phyloP scores from a whole-genome alignment of 2,113 vertebrate species.

The Muscicapa adusta region DNA sequence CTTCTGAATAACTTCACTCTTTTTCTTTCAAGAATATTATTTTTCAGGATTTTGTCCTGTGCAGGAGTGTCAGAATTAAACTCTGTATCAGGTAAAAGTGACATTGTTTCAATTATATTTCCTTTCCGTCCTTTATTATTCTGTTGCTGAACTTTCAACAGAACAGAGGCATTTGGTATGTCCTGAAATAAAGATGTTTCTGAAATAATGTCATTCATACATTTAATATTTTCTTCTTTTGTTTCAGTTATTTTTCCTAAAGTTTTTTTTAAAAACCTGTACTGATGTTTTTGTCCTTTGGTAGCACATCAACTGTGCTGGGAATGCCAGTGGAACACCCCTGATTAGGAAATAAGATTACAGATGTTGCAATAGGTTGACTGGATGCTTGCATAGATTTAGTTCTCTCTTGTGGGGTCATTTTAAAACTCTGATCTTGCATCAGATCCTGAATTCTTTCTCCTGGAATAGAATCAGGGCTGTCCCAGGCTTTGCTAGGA shows the following conservation, averaged over 20 bases:
- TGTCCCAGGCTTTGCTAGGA: constrained; percentile 52
- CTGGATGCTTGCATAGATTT: constrained; percentile 49
- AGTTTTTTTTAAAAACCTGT: constrained; percentile 35
- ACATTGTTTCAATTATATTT: background rate
- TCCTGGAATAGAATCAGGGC: constrained; percentile 19
- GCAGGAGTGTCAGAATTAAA: background rate
- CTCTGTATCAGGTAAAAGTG: background rate
- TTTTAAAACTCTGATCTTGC: constrained; percentile 61
- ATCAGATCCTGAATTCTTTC: constrained; percentile 51
- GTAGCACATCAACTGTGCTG: constrained; percentile 12
- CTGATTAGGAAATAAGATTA: constrained; percentile 56
- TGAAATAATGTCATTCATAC: constrained; percentile 9
- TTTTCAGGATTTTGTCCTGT: constrained; percentile 27
- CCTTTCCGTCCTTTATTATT: background rate
- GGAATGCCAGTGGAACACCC: constrained; percentile 29
- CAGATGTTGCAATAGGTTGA: constrained; percentile 59
- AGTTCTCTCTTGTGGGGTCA: constrained; percentile 48
- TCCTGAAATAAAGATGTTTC: constrained; percentile 36
- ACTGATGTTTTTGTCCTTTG: constrained; percentile 21
- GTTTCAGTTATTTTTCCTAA: background rate
- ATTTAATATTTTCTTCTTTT: constrained; percentile 55
- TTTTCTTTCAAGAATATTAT: constrained; percentile 47
- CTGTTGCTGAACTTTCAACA: background rate
- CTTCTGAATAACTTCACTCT: constrained; percentile 74
- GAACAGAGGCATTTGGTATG: background rate